Conservation (phyloP, 2,888 invertebrate species). For the Leptodirus hochenwartii region DNA sequence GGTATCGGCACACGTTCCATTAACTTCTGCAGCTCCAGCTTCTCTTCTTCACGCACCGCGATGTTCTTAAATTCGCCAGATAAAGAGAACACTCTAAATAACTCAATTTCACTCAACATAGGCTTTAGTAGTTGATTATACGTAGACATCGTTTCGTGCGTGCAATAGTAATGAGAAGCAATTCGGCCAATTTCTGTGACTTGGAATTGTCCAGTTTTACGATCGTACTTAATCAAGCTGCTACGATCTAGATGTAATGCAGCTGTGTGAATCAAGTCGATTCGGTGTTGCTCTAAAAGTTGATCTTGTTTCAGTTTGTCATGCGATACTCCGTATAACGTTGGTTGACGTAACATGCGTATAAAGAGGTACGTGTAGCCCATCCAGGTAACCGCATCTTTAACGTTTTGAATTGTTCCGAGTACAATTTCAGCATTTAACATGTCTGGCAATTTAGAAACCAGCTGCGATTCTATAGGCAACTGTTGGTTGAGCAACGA, state of each 20-base stretch:
- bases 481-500: slow-evolving; percentile 95
- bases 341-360: slow-evolving; percentile 80
- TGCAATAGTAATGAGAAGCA: slow-evolving; percentile 96
- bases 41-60: slow-evolving; percentile 89
- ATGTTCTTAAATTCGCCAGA: slow-evolving; percentile 91
- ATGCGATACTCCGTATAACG: slow-evolving; percentile 70
- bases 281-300: slow-evolving; percentile 71
- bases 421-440: slow-evolving; percentile 95
- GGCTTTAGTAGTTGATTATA: slow-evolving; percentile 95
- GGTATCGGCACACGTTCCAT: slow-evolving; percentile 93
- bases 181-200: slow-evolving; percentile 93
- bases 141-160: slow-evolving; percentile 89
- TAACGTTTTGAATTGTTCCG: slow-evolving; percentile 74
- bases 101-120: slow-evolving; percentile 91
- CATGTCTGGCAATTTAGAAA: slow-evolving; percentile 87
- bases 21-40: slow-evolving; percentile 89
- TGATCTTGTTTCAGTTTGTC: slow-evolving; percentile 70
- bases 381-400: slow-evolving; percentile 84
- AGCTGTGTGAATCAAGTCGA: slow-evolving; percentile 91
- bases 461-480: slow-evolving; percentile 93
- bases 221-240: slow-evolving; percentile 88
- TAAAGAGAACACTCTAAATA: slow-evolving; percentile 96
- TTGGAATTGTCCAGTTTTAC: slow-evolving; percentile 69
- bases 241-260: slow-evolving; percentile 80
- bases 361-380: slow-evolving; percentile 96